These are phyloP conservation scores for Macrotus californicus DNA, from an alignment of 2,113 vertebrate species.

Conservation along the genomic window DNA sequence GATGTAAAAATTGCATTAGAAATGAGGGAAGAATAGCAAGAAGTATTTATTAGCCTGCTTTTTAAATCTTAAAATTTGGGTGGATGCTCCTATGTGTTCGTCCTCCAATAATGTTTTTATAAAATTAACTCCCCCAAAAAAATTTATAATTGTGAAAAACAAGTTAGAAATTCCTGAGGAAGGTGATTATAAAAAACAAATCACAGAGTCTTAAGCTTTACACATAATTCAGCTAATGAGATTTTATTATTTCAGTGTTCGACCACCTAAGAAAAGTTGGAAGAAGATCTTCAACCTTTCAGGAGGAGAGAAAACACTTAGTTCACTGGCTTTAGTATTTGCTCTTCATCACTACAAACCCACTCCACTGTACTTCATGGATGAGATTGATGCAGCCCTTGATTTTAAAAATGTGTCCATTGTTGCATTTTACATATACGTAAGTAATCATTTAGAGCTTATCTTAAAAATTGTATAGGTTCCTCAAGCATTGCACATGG, in stretches of 20 bases:
- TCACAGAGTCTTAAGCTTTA: background rate
- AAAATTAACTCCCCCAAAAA: background rate
- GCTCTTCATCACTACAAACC: conserved; percentile 98
- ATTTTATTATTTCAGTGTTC: conserved; percentile 82
- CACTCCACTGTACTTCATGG: conserved; percentile 98
- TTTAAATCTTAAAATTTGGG: conserved; percentile 2
- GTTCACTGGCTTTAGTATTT: conserved; percentile 95
- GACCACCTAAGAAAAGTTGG: conserved; percentile 99
- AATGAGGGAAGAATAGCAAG: background rate
- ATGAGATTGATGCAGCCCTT: conserved; percentile 97
- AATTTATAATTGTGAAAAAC: background rate
- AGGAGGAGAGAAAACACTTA: conserved; percentile 97
- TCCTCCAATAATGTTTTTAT: background rate
- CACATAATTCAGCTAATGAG: background rate
- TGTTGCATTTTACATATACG: conserved; percentile 96
- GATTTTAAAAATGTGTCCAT: conserved; percentile 99
- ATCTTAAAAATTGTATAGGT: background rate
- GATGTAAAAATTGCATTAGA: background rate
- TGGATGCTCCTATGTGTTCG: background rate
- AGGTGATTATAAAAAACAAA: background rate
- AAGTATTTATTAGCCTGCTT: background rate
- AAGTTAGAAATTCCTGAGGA: background rate
- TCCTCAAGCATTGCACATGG: background rate
- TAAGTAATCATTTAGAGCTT: conserved; percentile 78
- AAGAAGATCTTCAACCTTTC: conserved; percentile 99